phyloP scores from a whole-genome alignment of 2,113 vertebrate genomes.

The Bothrops jararaca region DNA sequence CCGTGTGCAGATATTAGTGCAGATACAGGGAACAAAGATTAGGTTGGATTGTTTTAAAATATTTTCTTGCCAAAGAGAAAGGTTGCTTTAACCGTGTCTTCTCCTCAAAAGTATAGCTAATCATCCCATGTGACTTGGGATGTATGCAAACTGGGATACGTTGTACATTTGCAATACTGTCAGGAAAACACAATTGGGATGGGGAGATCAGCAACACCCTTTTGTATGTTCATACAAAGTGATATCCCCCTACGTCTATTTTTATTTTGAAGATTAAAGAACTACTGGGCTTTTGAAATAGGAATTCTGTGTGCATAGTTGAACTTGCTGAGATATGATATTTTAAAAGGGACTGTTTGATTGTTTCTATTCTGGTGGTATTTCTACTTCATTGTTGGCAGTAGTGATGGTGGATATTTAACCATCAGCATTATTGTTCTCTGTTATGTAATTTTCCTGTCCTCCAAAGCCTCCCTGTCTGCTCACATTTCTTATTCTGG shows the following conservation, averaged over 20 bases:
- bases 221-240: background rate
- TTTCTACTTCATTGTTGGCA: background rate
- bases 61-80: background rate
- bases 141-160: background rate
- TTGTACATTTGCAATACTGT: background rate
- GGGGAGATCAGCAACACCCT: background rate
- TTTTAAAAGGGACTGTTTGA: background rate
- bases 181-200: background rate
- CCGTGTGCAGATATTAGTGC: background rate
- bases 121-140: background rate
- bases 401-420: background rate
- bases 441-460: background rate
- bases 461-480: background rate
- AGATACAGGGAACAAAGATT: background rate
- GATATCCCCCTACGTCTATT: background rate
- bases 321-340: background rate
- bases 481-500: background rate
- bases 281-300: background rate
- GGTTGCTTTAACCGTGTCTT: background rate
- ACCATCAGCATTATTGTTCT: background rate
- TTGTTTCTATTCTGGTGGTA: background rate
- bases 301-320: background rate
- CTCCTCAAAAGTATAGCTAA: background rate
- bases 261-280: background rate
- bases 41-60: background rate